Conservation (phyloP, 2,113 vertebrate genomes). For the Rousettus leschenaultii region DNA sequence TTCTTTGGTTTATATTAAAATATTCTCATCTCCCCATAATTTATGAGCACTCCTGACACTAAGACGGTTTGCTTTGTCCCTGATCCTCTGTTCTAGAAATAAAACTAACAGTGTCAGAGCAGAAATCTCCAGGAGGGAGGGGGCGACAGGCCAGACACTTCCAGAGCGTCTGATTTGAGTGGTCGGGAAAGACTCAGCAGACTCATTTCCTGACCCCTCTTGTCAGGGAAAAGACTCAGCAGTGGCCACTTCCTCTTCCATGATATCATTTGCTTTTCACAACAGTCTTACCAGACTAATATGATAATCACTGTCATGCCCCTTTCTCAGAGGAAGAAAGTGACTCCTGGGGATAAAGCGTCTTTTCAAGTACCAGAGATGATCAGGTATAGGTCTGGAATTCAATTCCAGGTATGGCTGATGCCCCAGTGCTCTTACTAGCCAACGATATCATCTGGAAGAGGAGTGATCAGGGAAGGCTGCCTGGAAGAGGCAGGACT, state of each 20-base stretch:
- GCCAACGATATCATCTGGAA: background rate
- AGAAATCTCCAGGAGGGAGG: background rate
- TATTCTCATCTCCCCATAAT: slow-evolving; percentile 78
- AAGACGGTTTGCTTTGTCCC: slow-evolving; percentile 48
- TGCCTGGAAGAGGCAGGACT: background rate
- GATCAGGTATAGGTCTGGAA: background rate
- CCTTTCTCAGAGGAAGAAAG: background rate
- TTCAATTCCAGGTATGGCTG: background rate
- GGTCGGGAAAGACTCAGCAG: background rate
- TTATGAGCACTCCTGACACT: slow-evolving; percentile 66
- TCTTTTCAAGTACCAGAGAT: background rate
- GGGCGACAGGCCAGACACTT: background rate
- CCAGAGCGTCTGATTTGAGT: background rate
- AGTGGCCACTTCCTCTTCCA: background rate
- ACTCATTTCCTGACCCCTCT: background rate
- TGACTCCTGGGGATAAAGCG: background rate
- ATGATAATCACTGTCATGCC: background rate
- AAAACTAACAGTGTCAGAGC: slow-evolving; percentile 22
- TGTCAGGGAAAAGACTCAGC: background rate
- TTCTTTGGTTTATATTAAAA: slow-evolving; percentile 79
- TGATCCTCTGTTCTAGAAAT: slow-evolving; percentile 42
- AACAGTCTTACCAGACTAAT: background rate
- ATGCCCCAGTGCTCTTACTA: background rate
- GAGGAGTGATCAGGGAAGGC: background rate
- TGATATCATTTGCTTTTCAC: background rate